phyloP scores from a whole-genome alignment of 2,797 vertebrate genomes.

The Gastrophryne carolinensis region DNA sequence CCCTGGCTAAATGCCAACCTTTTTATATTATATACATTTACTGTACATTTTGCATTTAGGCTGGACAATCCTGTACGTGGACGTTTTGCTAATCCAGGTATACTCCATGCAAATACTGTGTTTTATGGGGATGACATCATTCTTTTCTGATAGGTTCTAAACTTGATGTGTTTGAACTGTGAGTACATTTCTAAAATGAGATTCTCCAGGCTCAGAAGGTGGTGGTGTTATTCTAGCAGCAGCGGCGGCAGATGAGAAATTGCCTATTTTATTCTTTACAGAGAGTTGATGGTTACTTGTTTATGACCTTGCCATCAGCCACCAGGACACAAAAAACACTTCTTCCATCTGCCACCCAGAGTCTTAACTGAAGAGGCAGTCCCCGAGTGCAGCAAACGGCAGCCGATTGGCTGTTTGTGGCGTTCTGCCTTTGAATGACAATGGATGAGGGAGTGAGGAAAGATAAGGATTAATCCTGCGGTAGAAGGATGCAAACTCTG shows the following conservation, averaged over 20 bases:
- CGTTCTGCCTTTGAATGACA: slow-evolving; percentile 48
- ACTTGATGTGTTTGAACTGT: too few species aligned
- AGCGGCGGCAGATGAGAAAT: neutral
- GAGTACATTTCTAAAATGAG: too few species aligned
- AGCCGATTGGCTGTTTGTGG: slow-evolving; percentile 46
- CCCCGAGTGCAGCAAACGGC: neutral
- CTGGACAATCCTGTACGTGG: too few species aligned
- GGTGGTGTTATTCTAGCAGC: too few species aligned
- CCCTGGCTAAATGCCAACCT: too few species aligned
- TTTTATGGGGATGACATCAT: too few species aligned
- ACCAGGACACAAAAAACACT: slow-evolving; percentile 51
- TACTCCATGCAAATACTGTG: too few species aligned
- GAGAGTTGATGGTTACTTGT: slow-evolving; percentile 35
- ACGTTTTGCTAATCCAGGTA: too few species aligned
- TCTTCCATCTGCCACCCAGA: slow-evolving; percentile 49
- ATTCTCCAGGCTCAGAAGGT: too few species aligned
- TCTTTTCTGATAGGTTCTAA: too few species aligned
- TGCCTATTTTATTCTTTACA: neutral
- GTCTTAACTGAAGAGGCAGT: slow-evolving; percentile 48
- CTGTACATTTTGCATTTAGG: too few species aligned
- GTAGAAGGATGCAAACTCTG: slow-evolving; percentile 44
- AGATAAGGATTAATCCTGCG: slow-evolving; percentile 46
- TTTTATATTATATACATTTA: too few species aligned
- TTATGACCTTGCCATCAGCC: slow-evolving; percentile 49
- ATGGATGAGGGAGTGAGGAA: slow-evolving; percentile 41